phyloP scores from a whole-genome alignment of 2,888 invertebrate genomes.

The Cephus sareptanus region DNA sequence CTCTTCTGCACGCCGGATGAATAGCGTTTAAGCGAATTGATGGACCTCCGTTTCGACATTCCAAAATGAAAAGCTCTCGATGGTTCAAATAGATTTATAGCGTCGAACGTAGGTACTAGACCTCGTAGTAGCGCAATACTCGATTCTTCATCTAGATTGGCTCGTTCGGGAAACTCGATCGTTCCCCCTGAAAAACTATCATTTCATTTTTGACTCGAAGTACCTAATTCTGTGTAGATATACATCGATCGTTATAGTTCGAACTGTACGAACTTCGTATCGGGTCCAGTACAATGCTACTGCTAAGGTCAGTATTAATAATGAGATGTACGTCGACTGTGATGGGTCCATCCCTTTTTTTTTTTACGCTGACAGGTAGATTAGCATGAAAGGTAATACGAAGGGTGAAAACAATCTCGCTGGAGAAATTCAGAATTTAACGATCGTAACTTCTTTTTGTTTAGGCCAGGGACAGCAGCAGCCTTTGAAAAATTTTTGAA shows the following conservation, averaged over 20 bases:
- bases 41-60: constrained; percentile 28
- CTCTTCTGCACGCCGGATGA: constrained; percentile 31
- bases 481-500: neutral
- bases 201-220: neutral
- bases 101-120: neutral
- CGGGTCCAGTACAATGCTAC: neutral
- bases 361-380: neutral
- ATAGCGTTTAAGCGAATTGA: constrained; percentile 40
- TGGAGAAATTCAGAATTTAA: neutral
- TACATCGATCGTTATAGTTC: neutral
- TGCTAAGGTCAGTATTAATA: neutral
- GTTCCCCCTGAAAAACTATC: neutral
- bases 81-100: constrained; percentile 6
- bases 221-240: neutral
- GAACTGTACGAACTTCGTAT: neutral
- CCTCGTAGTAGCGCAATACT: neutral
- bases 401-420: neutral
- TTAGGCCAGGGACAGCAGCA: neutral
- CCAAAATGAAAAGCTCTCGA: constrained; percentile 4
- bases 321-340: neutral
- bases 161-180: neutral
- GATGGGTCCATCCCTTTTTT: neutral
- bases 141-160: neutral
- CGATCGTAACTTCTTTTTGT: neutral
- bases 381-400: neutral